A percentile compares a stretch with the other conserved stretches of the same genome.
Conservation (phyloP, 2,797 vertebrate genomes). For the Streptopelia turtur region DNA sequence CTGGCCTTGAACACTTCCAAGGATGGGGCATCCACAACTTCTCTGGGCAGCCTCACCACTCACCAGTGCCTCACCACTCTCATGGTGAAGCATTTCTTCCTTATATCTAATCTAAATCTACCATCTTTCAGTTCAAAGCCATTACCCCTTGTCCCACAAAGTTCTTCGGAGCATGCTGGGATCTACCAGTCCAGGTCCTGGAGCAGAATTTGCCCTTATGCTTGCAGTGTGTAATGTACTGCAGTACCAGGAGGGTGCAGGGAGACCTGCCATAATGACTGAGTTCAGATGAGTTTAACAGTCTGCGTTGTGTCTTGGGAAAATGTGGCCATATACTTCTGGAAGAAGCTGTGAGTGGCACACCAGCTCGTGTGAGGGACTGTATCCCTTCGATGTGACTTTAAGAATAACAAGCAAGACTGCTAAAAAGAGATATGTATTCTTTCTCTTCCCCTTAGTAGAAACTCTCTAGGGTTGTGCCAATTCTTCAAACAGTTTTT, state of each 20-base stretch:
- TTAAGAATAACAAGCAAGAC: not conserved
- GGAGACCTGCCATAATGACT: not conserved
- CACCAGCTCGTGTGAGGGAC: rapidly evolving
- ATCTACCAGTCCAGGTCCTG: not conserved
- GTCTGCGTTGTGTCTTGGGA: not conserved
- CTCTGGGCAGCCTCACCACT: too few species aligned
- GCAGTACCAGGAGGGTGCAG: not conserved
- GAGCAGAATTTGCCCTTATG: not conserved
- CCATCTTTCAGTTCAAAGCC: too few species aligned
- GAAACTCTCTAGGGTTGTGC: not conserved
- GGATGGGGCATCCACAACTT: too few species aligned
- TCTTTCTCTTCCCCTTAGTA: not conserved
- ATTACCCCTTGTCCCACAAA: not conserved
- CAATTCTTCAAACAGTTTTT: not conserved
- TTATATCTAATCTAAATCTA: too few species aligned
- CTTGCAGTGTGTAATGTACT: not conserved
- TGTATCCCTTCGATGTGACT: not conserved
- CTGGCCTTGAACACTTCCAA: too few species aligned
- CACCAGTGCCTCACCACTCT: too few species aligned
- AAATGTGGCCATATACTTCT: not conserved
- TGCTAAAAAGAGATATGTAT: not conserved
- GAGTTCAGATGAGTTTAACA: not conserved
- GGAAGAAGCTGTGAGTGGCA: not conserved
- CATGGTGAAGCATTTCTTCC: too few species aligned
- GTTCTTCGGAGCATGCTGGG: not conserved